Conservation (phyloP, 2,888 invertebrate genomes). For the Pseudoips prasinana region DNA sequence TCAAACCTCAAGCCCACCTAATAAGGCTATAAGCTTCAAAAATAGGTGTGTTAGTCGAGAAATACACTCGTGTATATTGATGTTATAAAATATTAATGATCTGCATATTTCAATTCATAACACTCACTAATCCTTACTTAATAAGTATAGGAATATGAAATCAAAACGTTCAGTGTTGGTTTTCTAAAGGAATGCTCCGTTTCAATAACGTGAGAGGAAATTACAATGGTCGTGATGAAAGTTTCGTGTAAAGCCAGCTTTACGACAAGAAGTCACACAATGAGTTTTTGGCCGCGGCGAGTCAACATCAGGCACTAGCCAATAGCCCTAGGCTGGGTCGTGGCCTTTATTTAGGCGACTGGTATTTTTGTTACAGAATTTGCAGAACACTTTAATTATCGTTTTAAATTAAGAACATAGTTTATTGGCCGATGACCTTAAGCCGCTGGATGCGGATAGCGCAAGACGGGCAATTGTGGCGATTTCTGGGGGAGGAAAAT, state of each 20-base stretch:
- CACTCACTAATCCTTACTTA: conserved; percentile 8
- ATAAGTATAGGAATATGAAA: conserved; percentile 34
- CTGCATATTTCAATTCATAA: conserved; percentile 22
- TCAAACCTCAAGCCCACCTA: conserved; percentile 14
- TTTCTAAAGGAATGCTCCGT: conserved; percentile 48
- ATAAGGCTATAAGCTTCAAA: conserved; percentile 14
- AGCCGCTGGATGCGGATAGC: too few relatives aligned
- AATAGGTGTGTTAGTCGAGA: conserved; percentile 8
- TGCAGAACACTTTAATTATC: conserved; percentile 31
- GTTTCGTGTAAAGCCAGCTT: conserved; percentile 55
- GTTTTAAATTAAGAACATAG: too few relatives aligned
- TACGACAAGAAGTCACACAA: conserved; percentile 70
- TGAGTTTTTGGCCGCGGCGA: conserved; percentile 68
- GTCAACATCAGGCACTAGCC: conserved; percentile 64
- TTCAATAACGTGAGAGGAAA: conserved; percentile 57
- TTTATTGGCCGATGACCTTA: too few relatives aligned
- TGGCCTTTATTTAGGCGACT: conserved; percentile 64
- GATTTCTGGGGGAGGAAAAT: too few relatives aligned
- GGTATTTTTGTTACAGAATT: conserved; percentile 47
- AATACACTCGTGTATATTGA: conserved; percentile 12
- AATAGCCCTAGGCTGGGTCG: conserved; percentile 72
- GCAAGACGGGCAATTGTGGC: too few relatives aligned
- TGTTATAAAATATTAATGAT: conserved; percentile 23
- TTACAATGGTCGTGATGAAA: conserved; percentile 56
- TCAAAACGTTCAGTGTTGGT: conserved; percentile 44